Evolutionary conservation across 35 echinoderm and acorn worm genomes (phyloP), one percentile per base, ranked within the genome.

Genomic region (Ptychodera flava): DNA sequence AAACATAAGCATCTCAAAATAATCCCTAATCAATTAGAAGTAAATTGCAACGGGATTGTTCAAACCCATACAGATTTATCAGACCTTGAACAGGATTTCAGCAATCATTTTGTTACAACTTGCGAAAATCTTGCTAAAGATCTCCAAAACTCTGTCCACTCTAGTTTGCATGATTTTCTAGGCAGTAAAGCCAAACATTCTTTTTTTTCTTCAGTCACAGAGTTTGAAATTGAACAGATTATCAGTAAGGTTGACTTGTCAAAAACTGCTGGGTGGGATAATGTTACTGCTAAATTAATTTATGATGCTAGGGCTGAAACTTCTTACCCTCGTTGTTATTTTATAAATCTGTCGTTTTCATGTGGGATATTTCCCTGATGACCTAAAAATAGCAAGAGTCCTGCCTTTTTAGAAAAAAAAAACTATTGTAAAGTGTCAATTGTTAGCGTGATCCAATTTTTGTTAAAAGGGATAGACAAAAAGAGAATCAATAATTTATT

Each of bases 191-290:
- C n/a, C n/a, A n/a, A n/a, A n/a, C n/a, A n/a, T n/a, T n/a, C 28
- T 81, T 15, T 81, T 81, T 81, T 34, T 81, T 33, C 16, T 34
- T 81, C 33, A 12, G 35, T 34, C 80, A 16, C 31, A 81, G 28
- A 28, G 35, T 0, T 31, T 15, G 1, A 33, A 16, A 81, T 79
- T 12, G 35, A 34, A 81, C 35, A 10, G 33, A 34, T 34, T 34
- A 34, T 31, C n/a, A n/a, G n/a, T n/a, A n/a, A n/a, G n/a, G n/a
- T n/a, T n/a, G 31, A 34, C 14, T 81, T 81, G 35, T 31, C 33
- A 34, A 87, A 79, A 33, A 77, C 85, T 30, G 32, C 64, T 78
- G 85, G 85, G 28, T 79, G 77, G 29, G 85, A 87, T 15, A 77
- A n/a, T n/a, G n/a, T 87, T 30, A 87, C 31, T 33, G 34, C 64